Percentiles rank a stretch among this genome's conserved stretches.
These are phyloP conservation scores for Tiliqua scincoides DNA, from an alignment of 2,113 vertebrate genomes.

Conservation along the genomic window DNA sequence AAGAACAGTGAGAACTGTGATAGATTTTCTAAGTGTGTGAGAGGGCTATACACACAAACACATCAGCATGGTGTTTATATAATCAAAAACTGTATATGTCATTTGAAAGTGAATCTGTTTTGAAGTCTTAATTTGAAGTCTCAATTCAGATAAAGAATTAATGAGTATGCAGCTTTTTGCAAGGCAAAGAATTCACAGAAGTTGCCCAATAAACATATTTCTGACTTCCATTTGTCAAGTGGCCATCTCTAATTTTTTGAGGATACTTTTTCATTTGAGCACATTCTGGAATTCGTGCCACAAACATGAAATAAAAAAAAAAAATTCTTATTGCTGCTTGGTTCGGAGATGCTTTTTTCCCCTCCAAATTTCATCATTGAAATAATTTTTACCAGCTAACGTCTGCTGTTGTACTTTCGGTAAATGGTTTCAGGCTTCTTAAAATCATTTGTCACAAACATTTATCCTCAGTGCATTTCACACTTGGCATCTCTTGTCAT, in stretches of 20 bases:
- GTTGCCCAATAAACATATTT: slow-evolving; percentile 2
- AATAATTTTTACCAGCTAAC: neutral
- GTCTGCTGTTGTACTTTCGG: neutral
- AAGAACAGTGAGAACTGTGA: neutral
- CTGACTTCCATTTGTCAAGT: slow-evolving; percentile 9
- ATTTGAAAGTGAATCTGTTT: slow-evolving; percentile 36
- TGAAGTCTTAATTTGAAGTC: slow-evolving; percentile 37
- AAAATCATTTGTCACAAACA: slow-evolving; percentile 5
- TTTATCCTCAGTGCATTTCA: slow-evolving; percentile 10
- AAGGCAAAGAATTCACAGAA: neutral
- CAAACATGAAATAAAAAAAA: neutral
- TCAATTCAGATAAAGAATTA: neutral
- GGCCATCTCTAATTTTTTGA: neutral
- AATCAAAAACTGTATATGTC: neutral
- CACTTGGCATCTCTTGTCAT: neutral
- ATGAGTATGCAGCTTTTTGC: neutral
- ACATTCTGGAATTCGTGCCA: neutral
- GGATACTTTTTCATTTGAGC: slow-evolving; percentile 6
- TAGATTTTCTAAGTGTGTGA: slow-evolving; percentile 14
- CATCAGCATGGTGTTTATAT: neutral
- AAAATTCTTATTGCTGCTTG: neutral
- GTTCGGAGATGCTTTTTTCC: neutral
- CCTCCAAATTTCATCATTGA: neutral
- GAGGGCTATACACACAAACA: neutral
- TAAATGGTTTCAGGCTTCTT: slow-evolving; percentile 26